Base-by-base conservation (phyloP, 92 coral and sea anemone species). In the Epizoanthus scotinus region DNA sequence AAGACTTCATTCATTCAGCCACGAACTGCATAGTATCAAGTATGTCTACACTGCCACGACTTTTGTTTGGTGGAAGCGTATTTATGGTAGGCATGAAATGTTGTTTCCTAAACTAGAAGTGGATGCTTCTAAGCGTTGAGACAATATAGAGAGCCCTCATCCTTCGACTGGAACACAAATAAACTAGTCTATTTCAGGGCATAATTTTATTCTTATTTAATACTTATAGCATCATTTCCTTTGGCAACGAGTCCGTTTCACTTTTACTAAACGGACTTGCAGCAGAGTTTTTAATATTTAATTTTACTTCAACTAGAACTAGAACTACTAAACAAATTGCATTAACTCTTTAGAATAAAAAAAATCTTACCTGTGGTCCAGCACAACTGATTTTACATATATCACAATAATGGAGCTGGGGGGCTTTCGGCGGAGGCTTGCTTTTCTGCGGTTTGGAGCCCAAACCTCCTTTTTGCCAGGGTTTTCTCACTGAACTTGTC, bases 381-480 rank as follows among this genome's bases (percentile, higher is more conserved):
- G 99, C 99, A 77, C 99, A 95, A 66, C 99, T 95, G 0, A 95
- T 95, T 70, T 95, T 95, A 82, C 99, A 95, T 25, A 95, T 91
- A 73, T 95, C 99, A 87, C 99, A 95, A 86, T 95, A 95, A 82
- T 95, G 99, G 24, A 95, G 86, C 62, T 95, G 99, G 5, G 94
- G 99, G 27, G 94, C 95, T 61, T 94, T 95, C 4, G 99, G 99
- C 2, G 98, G 94, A 0, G 88, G 88, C 68, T 94, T 93, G 1
- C 94, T 94, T 81, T 94, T 84, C 54, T 81, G 88, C 25, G 84
- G 95, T 34, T 84, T 87, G 54, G 88, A 63, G 8, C 84, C 82
- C 77, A 87, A 84, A 1, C 85, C 85, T 10, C 84, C 57, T 31
- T 87, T 94, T 79, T 90, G 91, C 99, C 99, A 95, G 59, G 86